Conservation (phyloP, 2,797 vertebrate species). For the Oryzias sinensis region DNA sequence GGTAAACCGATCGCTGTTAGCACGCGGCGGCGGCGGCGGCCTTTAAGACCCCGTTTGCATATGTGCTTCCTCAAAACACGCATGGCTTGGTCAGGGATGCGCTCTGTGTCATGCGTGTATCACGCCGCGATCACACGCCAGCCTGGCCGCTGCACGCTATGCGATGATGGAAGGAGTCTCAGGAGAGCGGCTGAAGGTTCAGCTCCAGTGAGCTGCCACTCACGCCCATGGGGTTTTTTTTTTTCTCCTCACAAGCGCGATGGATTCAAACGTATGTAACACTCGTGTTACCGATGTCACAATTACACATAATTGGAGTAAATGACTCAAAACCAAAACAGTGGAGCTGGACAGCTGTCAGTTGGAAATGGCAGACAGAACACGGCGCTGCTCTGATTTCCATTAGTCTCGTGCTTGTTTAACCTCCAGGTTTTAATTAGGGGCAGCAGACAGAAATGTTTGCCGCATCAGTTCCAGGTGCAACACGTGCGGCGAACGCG, state of each 20-base stretch:
- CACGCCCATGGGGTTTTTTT: no score
- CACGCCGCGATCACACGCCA: conserved; percentile 19
- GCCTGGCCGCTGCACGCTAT: conserved; percentile 2
- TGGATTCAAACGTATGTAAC: conserved; percentile 6
- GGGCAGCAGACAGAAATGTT: conserved; percentile 17
- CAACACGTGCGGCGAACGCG: conserved; percentile 34
- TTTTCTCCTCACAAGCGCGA: no score
- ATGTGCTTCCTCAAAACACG: conserved; percentile 21
- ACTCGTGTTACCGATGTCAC: conserved; percentile 17
- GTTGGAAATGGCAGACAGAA: conserved; percentile 12
- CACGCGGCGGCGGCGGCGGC: conserved; percentile 12
- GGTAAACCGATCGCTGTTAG: conserved; percentile 33
- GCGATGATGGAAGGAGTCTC: conserved; percentile 8
- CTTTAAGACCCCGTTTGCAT: conserved; percentile 37
- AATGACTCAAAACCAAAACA: conserved; percentile 47
- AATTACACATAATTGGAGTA: conserved; percentile 50
- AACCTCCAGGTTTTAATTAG: conserved; percentile 49
- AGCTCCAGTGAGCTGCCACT: background rate
- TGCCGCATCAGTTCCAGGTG: conserved; percentile 44
- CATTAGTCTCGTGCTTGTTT: conserved; percentile 29
- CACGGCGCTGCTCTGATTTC: conserved; percentile 12
- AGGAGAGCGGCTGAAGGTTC: conserved; percentile 2
- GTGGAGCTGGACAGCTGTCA: conserved; percentile 24
- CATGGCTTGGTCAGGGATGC: conserved; percentile 18
- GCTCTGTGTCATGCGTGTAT: conserved; percentile 22